Evolutionary conservation across 2,888 invertebrate species (phyloP).

Genomic region (Rhodophaea formosa): DNA sequence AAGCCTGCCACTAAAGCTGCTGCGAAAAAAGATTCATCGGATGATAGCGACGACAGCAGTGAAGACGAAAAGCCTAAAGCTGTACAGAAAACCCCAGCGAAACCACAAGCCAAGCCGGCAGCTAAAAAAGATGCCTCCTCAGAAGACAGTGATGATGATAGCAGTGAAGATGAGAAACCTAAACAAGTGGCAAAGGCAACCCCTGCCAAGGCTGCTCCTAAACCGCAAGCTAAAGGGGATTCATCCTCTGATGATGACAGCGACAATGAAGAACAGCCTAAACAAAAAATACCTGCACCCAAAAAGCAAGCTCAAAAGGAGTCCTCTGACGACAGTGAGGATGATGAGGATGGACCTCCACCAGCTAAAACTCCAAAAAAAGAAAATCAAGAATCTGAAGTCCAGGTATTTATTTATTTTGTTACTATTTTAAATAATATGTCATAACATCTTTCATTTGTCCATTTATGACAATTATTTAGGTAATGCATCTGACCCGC

Average conservation of each 20-base stretch:
- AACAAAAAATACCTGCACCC: slow-evolving; percentile 39
- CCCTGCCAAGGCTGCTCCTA: slow-evolving; percentile 28
- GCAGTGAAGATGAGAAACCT: slow-evolving; percentile 50
- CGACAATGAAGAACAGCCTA: slow-evolving; percentile 42
- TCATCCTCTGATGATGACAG: slow-evolving; percentile 40
- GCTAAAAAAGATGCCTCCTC: slow-evolving; percentile 35
- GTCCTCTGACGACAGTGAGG: slow-evolving; percentile 35
- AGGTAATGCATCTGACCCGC: too few species aligned
- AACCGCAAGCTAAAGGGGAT: slow-evolving; percentile 33
- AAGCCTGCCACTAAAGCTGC: slow-evolving; percentile 41
- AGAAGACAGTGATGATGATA: slow-evolving; percentile 45
- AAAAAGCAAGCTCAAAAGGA: slow-evolving; percentile 34
- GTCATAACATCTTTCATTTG: too few species aligned
- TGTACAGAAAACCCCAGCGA: slow-evolving; percentile 30
- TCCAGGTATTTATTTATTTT: slow-evolving; percentile 36
- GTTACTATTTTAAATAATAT: not conserved
- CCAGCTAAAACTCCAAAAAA: slow-evolving; percentile 48
- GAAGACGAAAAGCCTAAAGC: slow-evolving; percentile 45
- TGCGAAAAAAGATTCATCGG: slow-evolving; percentile 51
- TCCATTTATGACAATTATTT: too few species aligned
- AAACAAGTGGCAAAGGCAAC: slow-evolving; percentile 38
- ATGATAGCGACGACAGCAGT: slow-evolving; percentile 54
- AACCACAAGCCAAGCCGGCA: slow-evolving; percentile 28
- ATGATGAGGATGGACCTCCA: slow-evolving; percentile 42
- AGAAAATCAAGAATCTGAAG: slow-evolving; percentile 26